Conservation (phyloP, 2,888 invertebrate genomes). For the Oxycera nigricornis region DNA sequence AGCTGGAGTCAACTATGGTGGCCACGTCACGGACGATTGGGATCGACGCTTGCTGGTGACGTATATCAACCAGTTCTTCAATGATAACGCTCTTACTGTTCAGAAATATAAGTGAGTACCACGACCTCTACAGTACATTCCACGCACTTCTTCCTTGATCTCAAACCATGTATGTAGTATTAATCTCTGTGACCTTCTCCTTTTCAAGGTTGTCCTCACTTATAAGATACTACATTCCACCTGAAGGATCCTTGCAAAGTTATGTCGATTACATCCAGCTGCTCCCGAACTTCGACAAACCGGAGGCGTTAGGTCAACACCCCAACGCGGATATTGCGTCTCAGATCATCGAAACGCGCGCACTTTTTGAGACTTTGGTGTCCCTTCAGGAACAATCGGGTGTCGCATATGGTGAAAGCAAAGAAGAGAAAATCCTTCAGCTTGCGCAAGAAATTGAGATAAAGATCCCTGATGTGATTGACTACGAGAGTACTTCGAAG, state of each 20-base stretch:
- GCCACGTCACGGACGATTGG: constrained; percentile 80
- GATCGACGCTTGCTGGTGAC: constrained; percentile 77
- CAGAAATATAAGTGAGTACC: constrained; percentile 48
- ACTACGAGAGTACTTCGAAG: constrained; percentile 77
- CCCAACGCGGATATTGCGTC: constrained; percentile 89
- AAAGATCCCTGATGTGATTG: constrained; percentile 77
- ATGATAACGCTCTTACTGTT: constrained; percentile 71
- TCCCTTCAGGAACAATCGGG: constrained; percentile 76
- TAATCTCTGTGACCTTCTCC: not conserved
- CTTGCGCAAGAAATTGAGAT: constrained; percentile 74
- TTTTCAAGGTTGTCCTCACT: constrained; percentile 73
- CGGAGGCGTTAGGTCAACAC: constrained; percentile 90
- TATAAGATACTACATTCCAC: constrained; percentile 81
- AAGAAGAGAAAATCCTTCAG: constrained; percentile 65
- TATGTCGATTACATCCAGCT: constrained; percentile 82
- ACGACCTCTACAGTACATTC: not conserved
- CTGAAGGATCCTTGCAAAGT: constrained; percentile 80
- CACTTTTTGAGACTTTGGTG: constrained; percentile 79
- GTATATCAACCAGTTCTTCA: constrained; percentile 84
- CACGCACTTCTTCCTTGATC: not conserved
- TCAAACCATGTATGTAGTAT: not conserved
- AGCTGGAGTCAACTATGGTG: constrained; percentile 89
- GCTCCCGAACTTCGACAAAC: constrained; percentile 79
- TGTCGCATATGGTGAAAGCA: constrained; percentile 65
- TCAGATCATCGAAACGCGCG: constrained; percentile 78